Evolutionary conservation across 2,113 vertebrate species (phyloP), one percentile per base, ranked within the genome.

Genomic region (Dolichallabes microphthalmus): DNA sequence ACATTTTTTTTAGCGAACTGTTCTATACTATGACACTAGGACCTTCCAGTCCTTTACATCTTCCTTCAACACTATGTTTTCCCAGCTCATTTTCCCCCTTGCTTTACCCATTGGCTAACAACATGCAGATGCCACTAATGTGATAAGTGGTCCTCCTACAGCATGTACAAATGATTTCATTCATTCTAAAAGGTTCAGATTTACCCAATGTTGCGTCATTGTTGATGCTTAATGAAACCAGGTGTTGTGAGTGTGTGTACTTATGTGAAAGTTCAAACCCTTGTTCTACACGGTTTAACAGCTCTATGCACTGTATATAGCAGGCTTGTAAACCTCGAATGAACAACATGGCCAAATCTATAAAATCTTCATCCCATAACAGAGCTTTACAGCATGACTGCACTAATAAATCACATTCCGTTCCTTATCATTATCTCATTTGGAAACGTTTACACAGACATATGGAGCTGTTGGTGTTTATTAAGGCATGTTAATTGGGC

Each of bases 341-440:
- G 45, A 82, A 20, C 52, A 17, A 82, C 45, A 52, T 0, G 17
- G 79, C 79, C 79, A 82, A 82, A 82, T 53, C 14, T 30, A 68
- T 82, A 82, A 82, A 82, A 66, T 19, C 80, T 66, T 20, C 14
- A 9, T 82, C 63, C 52, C 32, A n/a, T 76, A 76, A 76, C 50
- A 2, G 50, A 52, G 50, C 12, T 53, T 53, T 76, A 76, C 25
- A n/a, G 30, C 27, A 32, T 32, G 13, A 32, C 53, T 27, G 4
- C 30, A 15, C 20, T 25, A 55, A 60, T 60, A 60, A 79, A 79
- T 79, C 76, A 60, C 30, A 60, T 39, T 25, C 57, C 60, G 76
- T 79, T 79, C 25, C 20, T 35, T 79, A 79, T 79, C 17, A 39
- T 79, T 60, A 39, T 79, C 76, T 79, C 55, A 14, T 79, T 60